phyloP scores from a whole-genome alignment of 2,888 invertebrate genomes.

The Drosophila villosipedis region DNA sequence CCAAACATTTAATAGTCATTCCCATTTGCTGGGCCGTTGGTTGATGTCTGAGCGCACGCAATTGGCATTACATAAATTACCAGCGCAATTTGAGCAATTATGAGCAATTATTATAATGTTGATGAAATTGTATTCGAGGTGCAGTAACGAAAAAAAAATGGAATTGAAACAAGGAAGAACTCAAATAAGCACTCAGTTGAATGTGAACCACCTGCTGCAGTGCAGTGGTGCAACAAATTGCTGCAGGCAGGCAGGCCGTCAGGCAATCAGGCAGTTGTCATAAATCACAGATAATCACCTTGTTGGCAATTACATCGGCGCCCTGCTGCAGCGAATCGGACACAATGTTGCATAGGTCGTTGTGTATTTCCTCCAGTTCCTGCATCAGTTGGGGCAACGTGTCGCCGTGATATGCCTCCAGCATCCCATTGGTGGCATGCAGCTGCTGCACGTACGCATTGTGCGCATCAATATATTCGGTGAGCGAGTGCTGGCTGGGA shows the following conservation, averaged over 20 bases:
- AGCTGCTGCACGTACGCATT: constrained; percentile 97
- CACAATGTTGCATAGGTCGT: constrained; percentile 94
- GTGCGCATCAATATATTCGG: constrained; percentile 95
- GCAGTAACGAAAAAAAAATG: constrained; percentile 26
- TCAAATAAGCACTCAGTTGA: constrained; percentile 6
- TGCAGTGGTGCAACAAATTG: constrained; percentile 55
- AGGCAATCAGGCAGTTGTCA: constrained; percentile 22
- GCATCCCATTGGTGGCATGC: constrained; percentile 96
- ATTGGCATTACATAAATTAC: constrained; percentile 65
- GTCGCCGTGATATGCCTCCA: constrained; percentile 94
- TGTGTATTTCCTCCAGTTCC: constrained; percentile 97
- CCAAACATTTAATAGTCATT: constrained; percentile 39
- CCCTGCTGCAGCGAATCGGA: constrained; percentile 95
- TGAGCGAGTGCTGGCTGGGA: constrained; percentile 89
- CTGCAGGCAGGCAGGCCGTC: constrained; percentile 16
- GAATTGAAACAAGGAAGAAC: constrained; percentile 38
- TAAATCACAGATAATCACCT: constrained; percentile 87
- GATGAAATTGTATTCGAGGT: constrained; percentile 38
- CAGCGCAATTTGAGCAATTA: constrained; percentile 64
- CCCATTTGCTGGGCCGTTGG: constrained; percentile 25
- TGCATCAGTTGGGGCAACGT: constrained; percentile 94
- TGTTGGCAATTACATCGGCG: constrained; percentile 92
- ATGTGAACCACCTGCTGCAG: constrained; percentile 41
- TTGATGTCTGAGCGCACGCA: constrained; percentile 51
- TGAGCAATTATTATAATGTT: constrained; percentile 74